Conservation (phyloP, 1,140 invertebrate species). For the Zaprionus kolodkinae region DNA sequence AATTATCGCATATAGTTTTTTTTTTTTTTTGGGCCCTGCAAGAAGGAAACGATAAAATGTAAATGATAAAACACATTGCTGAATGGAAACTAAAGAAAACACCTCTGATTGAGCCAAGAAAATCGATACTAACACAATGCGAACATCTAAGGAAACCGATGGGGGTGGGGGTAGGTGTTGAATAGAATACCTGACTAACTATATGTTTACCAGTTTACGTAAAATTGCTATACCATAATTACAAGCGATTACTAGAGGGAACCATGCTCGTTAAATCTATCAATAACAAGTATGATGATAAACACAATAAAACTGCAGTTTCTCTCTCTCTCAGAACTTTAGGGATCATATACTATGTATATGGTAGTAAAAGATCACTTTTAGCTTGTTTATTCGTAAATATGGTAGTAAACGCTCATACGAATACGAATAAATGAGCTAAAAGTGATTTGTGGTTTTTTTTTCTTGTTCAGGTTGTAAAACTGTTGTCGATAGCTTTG, state of each 20-base stretch:
- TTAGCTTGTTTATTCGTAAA: no score
- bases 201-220: conserved; percentile 8
- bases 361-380: no score
- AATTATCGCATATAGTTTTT: neutral
- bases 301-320: conserved; percentile 26
- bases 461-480: neutral
- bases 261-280: conserved; percentile 5
- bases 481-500: neutral
- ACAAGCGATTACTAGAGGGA: neutral
- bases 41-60: neutral
- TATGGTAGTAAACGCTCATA: neutral
- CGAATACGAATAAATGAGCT: neutral
- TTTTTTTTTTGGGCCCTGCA: neutral
- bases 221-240: conserved; percentile 23
- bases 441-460: conserved; percentile 1
- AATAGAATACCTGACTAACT: neutral
- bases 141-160: neutral
- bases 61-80: conserved; percentile 10
- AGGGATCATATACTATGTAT: neutral
- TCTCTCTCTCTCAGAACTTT: neutral
- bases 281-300: conserved; percentile 16
- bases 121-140: conserved; percentile 2
- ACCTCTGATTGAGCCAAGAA: conserved; percentile 3
- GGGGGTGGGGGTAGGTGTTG: no score
- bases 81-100: neutral